Evolutionary conservation across 2,797 vertebrate species (phyloP).

Genomic region (Cossypha caffra): DNA sequence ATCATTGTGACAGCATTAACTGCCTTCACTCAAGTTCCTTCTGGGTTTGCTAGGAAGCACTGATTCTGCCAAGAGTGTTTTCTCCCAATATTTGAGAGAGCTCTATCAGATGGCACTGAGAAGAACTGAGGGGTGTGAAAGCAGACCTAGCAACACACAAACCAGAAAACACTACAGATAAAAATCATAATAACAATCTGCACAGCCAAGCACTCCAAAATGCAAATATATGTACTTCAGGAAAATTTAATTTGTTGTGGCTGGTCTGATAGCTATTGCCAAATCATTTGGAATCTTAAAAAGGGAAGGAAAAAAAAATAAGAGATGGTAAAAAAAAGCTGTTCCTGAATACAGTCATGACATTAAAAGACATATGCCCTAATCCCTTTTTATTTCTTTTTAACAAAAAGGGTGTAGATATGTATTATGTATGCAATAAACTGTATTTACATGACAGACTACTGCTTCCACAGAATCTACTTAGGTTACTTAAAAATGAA

Average conservation of each 20-base stretch:
- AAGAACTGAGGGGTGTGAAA: background rate
- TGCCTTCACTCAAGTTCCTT: background rate
- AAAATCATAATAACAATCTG: background rate
- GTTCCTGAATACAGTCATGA: background rate
- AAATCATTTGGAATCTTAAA: background rate
- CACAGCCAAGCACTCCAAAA: background rate
- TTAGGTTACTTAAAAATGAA: background rate
- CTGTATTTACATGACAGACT: background rate
- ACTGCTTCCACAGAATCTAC: background rate
- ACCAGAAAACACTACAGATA: background rate
- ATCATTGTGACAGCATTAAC: background rate
- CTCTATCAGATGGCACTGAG: background rate
- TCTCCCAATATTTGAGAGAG: background rate
- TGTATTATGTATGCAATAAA: background rate
- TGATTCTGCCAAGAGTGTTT: background rate
- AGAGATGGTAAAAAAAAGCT: background rate
- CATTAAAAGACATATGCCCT: background rate
- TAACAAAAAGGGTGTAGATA: background rate
- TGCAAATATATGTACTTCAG: background rate
- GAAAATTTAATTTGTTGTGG: background rate
- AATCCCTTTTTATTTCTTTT: background rate
- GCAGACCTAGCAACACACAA: background rate
- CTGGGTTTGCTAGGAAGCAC: background rate
- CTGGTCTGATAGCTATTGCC: background rate
- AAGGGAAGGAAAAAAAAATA: background rate